These are phyloP conservation scores for Melanophora roralis DNA, from an alignment of 2,888 invertebrate species.

Conservation along the genomic window DNA sequence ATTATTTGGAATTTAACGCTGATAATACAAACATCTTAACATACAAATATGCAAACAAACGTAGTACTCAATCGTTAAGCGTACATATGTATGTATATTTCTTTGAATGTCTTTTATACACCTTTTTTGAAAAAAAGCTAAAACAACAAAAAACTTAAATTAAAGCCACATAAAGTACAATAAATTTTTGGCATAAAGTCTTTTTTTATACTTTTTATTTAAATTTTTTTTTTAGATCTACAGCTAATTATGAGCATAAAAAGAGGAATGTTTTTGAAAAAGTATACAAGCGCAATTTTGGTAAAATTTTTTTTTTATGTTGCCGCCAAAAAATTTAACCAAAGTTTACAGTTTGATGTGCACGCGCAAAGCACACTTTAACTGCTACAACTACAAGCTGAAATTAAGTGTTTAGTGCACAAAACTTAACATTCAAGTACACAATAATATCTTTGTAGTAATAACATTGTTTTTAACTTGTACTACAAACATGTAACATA, in stretches of 20 bases:
- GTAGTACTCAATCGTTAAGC: neutral
- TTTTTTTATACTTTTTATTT: conserved; percentile 19
- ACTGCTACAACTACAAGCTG: conserved; percentile 48
- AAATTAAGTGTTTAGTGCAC: neutral
- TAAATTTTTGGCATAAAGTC: conserved; percentile 52
- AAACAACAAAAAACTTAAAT: conserved; percentile 23
- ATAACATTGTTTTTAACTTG: conserved; percentile 21
- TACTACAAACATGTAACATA: conserved; percentile 35
- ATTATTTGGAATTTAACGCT: conserved; percentile 51
- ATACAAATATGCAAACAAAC: too few species aligned
- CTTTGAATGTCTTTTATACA: conserved; percentile 51
- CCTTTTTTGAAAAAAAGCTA: conserved; percentile 45
- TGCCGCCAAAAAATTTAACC: conserved; percentile 25
- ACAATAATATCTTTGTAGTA: conserved; percentile 28
- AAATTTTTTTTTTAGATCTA: conserved; percentile 18
- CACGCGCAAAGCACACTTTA: conserved; percentile 61
- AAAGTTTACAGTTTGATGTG: conserved; percentile 44
- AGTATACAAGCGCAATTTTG: conserved; percentile 36
- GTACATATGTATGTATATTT: neutral
- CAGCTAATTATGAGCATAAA: conserved; percentile 21
- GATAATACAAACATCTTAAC: neutral
- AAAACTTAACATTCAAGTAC: neutral
- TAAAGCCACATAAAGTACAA: conserved; percentile 41
- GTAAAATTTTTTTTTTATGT: conserved; percentile 30
- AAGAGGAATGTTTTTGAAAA: conserved; percentile 5